A percentile compares a stretch with the other conserved stretches of the same genome.
phyloP scores from a whole-genome alignment of 2,888 invertebrate species.

The Heteromyza rotundicornis region DNA sequence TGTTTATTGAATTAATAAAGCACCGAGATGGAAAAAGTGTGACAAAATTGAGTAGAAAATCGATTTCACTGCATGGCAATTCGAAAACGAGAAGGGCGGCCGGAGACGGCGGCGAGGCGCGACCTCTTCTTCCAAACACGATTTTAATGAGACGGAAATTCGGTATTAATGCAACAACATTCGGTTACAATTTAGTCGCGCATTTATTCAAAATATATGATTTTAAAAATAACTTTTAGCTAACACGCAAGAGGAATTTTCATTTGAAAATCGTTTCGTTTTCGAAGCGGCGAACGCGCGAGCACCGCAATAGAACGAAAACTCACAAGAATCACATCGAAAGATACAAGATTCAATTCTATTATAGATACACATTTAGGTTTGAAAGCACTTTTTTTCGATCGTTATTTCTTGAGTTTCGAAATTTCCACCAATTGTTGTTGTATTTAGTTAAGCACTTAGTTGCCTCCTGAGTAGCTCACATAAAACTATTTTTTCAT shows the following conservation, averaged over 20 bases:
- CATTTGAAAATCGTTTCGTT: constrained; percentile 41
- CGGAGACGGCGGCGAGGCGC: no score
- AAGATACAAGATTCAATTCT: constrained; percentile 22
- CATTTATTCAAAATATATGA: constrained; percentile 21
- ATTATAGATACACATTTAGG: constrained; percentile 31
- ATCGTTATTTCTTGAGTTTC: no score
- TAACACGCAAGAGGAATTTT: constrained; percentile 60
- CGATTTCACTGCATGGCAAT: not conserved
- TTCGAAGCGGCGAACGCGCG: constrained; percentile 30
- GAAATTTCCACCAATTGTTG: not conserved
- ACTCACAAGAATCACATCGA: constrained; percentile 24
- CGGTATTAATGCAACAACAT: constrained; percentile 23
- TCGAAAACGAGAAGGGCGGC: no score
- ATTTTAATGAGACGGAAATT: constrained; percentile 16
- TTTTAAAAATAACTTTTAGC: constrained; percentile 62
- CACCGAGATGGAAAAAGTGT: no score
- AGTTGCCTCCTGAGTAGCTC: no score
- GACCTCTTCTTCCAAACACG: constrained; percentile 5
- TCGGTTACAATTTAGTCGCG: constrained; percentile 27
- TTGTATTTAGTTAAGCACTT: not conserved
- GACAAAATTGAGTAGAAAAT: not conserved
- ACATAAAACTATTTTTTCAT: not conserved
- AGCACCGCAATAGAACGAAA: constrained; percentile 27
- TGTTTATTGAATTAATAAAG: no score
- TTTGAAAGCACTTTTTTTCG: not conserved